These are phyloP conservation scores for Piaya cayana DNA, from an alignment of 2,113 vertebrate species.

Conservation along the genomic window DNA sequence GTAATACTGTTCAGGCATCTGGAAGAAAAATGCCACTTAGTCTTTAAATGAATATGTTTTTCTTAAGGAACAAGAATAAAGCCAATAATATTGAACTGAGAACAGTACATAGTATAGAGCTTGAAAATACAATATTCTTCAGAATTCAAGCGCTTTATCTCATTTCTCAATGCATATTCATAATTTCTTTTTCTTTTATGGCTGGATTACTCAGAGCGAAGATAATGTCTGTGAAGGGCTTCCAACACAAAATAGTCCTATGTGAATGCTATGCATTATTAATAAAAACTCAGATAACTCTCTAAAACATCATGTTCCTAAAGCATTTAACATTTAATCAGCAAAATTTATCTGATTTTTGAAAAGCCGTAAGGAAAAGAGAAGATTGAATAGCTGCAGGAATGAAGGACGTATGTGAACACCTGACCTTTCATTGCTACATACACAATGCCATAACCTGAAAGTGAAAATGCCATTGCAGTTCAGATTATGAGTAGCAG, in stretches of 20 bases:
- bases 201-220: background rate
- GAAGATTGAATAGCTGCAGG: background rate
- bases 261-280: constrained; percentile 5
- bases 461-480: background rate
- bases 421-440: background rate
- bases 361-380: background rate
- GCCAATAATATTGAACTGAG: background rate
- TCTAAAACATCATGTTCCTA: background rate
- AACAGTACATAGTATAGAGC: background rate
- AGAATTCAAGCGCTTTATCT: constrained; percentile 1
- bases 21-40: background rate
- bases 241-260: background rate
- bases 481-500: background rate
- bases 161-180: background rate
- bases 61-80: background rate
- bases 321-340: constrained; percentile 27
- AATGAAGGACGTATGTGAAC: background rate
- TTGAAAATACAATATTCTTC: background rate
- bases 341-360: constrained; percentile 7
- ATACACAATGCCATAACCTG: background rate
- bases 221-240: background rate
- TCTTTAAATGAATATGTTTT: background rate
- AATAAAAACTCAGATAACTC: constrained; percentile 4
- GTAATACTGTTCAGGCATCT: background rate
- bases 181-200: constrained; percentile 10